Conservation (phyloP, 2,113 vertebrate genomes). For the Microcebus jonahi region DNA sequence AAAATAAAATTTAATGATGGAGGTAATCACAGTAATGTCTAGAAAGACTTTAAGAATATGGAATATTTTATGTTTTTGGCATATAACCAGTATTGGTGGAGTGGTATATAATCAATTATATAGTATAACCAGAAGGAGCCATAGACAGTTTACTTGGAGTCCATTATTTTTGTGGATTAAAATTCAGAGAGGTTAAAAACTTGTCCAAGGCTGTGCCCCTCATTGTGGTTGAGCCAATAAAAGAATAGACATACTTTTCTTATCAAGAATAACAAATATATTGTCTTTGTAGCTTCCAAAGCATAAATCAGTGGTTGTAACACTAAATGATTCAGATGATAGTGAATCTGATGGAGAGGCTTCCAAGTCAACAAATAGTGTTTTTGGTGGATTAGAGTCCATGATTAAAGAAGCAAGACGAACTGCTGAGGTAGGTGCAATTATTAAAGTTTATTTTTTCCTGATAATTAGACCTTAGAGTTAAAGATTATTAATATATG, state of each 20-base stretch:
- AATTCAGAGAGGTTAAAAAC: constrained; percentile 16
- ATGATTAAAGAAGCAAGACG: constrained; percentile 99
- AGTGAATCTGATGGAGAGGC: constrained; percentile 95
- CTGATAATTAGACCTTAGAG: neutral
- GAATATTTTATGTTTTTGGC: neutral
- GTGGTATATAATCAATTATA: neutral
- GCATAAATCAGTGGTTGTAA: constrained; percentile 97
- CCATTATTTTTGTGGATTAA: constrained; percentile 26
- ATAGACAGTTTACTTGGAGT: neutral
- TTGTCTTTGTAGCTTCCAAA: constrained; percentile 90
- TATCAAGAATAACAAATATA: constrained; percentile 14
- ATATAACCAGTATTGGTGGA: neutral
- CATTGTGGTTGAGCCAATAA: neutral
- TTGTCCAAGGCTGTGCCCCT: neutral
- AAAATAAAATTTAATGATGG: constrained; percentile 49
- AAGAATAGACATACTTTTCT: neutral
- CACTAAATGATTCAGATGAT: constrained; percentile 94
- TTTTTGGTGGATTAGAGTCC: constrained; percentile 96
- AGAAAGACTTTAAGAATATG: constrained; percentile 21
- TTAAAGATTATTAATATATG: constrained; percentile 33
- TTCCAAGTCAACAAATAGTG: constrained; percentile 85
- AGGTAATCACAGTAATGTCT: neutral
- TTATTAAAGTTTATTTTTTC: constrained; percentile 2
- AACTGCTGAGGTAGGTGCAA: constrained; percentile 92
- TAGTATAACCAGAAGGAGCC: neutral